These are phyloP conservation scores for Pseudotriccus pelzelni DNA, from an alignment of 2,797 vertebrate genomes.

Conservation along the genomic window DNA sequence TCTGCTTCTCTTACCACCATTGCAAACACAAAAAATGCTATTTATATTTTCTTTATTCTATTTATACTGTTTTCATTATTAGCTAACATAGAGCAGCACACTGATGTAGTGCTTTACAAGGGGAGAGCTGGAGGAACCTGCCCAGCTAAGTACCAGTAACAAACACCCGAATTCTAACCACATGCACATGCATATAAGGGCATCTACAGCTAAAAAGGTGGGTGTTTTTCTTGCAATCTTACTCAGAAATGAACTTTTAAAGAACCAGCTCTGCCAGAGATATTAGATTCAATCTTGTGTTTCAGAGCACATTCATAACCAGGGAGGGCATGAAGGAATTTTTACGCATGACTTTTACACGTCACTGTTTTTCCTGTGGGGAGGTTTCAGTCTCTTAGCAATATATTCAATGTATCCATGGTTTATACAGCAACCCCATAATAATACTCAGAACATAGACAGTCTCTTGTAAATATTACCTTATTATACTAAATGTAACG, in stretches of 20 bases:
- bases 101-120: neutral
- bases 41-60: neutral
- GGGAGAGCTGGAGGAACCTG: neutral
- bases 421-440: neutral
- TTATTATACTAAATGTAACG: neutral
- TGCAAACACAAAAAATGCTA: neutral
- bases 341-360: neutral
- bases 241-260: constrained; percentile 27
- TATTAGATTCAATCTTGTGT: neutral
- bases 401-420: neutral
- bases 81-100: neutral
- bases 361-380: neutral
- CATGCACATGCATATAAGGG: neutral
- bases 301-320: neutral
- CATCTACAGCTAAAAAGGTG: neutral
- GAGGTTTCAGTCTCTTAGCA: neutral
- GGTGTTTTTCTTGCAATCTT: neutral
- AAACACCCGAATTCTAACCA: neutral
- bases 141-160: neutral
- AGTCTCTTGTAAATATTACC: constrained; percentile 21
- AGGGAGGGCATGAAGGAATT: neutral
- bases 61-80: neutral
- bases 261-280: neutral
- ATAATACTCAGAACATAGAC: neutral
- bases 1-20: neutral